phyloP scores from a whole-genome alignment of 2,113 vertebrate genomes.

The Peromyscus polionotus region DNA sequence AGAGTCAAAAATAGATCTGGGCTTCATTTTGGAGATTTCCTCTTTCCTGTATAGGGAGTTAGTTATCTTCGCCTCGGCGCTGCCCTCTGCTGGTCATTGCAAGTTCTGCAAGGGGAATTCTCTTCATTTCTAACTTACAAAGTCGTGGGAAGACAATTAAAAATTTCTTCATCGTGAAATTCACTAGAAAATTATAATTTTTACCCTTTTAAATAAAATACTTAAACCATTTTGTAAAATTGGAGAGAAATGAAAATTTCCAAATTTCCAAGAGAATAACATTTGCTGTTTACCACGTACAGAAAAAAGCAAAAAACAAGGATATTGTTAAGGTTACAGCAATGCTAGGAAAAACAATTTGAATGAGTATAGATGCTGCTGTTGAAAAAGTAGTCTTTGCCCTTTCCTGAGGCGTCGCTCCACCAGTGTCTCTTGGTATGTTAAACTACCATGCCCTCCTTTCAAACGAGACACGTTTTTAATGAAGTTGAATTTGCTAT shows the following conservation, averaged over 20 bases:
- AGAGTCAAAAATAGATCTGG: slow-evolving; percentile 56
- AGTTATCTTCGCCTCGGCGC: background rate
- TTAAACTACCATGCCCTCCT: background rate
- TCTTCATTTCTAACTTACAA: background rate
- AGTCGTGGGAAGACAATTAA: background rate
- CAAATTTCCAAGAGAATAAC: slow-evolving; percentile 9
- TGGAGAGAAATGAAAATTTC: slow-evolving; percentile 15
- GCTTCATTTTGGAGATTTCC: slow-evolving; percentile 29
- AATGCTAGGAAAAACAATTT: background rate
- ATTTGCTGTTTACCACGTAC: background rate
- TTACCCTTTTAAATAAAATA: background rate
- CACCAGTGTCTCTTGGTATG: background rate
- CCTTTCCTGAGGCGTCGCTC: background rate
- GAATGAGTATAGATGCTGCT: background rate
- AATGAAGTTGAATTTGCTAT: slow-evolving; percentile 24
- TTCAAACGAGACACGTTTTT: slow-evolving; percentile 7
- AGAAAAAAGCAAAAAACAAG: background rate
- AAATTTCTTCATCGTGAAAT: background rate
- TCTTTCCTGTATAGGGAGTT: background rate
- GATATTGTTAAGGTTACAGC: background rate
- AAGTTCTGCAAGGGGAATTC: slow-evolving; percentile 17
- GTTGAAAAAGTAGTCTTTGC: background rate
- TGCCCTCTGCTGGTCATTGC: slow-evolving; percentile 73
- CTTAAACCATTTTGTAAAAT: background rate
- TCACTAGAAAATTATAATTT: background rate